phyloP scores from a whole-genome alignment of 2,797 vertebrate species.

The Craterocephalus amniculus region DNA sequence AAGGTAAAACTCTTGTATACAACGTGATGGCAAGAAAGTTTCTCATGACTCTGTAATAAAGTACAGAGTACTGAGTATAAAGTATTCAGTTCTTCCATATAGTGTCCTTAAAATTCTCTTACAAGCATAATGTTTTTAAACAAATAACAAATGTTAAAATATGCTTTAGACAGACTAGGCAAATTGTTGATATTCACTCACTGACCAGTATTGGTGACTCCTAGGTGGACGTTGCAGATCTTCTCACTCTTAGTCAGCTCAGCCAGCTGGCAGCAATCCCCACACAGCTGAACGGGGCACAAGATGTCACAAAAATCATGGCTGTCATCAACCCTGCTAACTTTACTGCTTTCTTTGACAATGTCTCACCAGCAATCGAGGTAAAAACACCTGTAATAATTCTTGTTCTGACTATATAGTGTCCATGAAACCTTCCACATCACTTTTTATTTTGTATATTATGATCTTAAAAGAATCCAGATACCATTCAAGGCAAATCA shows the following conservation, averaged over 20 bases:
- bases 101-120: no score
- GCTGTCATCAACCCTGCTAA: conserved; percentile 38
- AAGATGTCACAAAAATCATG: conserved; percentile 70
- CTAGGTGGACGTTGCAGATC: conserved; percentile 60
- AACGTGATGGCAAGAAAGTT: no score
- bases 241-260: conserved; percentile 66
- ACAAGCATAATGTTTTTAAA: no score
- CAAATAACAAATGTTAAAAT: no score
- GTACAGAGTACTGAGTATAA: no score
- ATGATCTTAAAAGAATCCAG: neutral
- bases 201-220: conserved; percentile 15
- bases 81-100: no score
- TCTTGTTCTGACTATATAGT: no score
- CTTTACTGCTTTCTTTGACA: conserved; percentile 70
- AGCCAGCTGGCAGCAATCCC: conserved; percentile 56
- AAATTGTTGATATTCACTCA: neutral
- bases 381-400: conserved; percentile 39
- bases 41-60: no score
- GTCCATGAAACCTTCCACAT: no score
- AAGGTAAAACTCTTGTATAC: no score
- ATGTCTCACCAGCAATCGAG: conserved; percentile 66
- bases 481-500: no score
- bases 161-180: no score
- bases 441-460: neutral
- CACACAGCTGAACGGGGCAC: conserved; percentile 38